A percentile compares a stretch with the other conserved stretches of the same genome.
Conservation (phyloP, 2,113 vertebrate species). For the Chitala chitala region DNA sequence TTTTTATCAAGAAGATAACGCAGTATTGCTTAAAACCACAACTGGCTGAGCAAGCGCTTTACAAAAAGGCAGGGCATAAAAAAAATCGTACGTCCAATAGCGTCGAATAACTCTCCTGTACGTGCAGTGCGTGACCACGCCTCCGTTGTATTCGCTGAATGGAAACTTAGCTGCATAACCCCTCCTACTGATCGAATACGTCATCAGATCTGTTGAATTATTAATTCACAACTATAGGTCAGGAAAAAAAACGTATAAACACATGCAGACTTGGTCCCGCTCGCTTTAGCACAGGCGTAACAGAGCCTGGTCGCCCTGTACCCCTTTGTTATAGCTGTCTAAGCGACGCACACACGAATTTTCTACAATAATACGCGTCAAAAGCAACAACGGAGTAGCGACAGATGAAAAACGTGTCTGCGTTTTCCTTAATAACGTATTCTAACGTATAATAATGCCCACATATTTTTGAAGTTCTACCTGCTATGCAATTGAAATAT, state of each 20-base stretch:
- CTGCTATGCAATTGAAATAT: slow-evolving; percentile 11
- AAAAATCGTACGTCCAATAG: slow-evolving; percentile 8
- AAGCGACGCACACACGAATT: slow-evolving; percentile 24
- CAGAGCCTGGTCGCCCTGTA: slow-evolving; percentile 24
- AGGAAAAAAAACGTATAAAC: slow-evolving; percentile 19
- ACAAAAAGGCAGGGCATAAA: neutral
- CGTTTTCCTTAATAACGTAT: slow-evolving; percentile 23
- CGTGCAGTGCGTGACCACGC: slow-evolving; percentile 17
- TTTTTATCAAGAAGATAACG: neutral
- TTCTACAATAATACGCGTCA: slow-evolving; percentile 27
- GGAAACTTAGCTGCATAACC: slow-evolving; percentile 17
- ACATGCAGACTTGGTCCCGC: slow-evolving; percentile 22
- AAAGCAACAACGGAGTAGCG: slow-evolving; percentile 17
- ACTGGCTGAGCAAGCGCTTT: slow-evolving; percentile 2
- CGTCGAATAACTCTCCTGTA: slow-evolving; percentile 21
- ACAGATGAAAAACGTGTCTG: slow-evolving; percentile 23
- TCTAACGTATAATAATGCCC: slow-evolving; percentile 21
- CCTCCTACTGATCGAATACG: slow-evolving; percentile 22
- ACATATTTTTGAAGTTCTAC: slow-evolving; percentile 12
- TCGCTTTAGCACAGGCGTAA: slow-evolving; percentile 20
- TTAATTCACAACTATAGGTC: slow-evolving; percentile 24
- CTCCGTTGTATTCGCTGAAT: neutral
- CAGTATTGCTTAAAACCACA: slow-evolving; percentile 3
- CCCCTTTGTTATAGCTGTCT: slow-evolving; percentile 26
- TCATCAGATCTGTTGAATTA: slow-evolving; percentile 38